phyloP scores from a whole-genome alignment of 2,888 invertebrate species.

The Hirtodrosophila histrioides region DNA sequence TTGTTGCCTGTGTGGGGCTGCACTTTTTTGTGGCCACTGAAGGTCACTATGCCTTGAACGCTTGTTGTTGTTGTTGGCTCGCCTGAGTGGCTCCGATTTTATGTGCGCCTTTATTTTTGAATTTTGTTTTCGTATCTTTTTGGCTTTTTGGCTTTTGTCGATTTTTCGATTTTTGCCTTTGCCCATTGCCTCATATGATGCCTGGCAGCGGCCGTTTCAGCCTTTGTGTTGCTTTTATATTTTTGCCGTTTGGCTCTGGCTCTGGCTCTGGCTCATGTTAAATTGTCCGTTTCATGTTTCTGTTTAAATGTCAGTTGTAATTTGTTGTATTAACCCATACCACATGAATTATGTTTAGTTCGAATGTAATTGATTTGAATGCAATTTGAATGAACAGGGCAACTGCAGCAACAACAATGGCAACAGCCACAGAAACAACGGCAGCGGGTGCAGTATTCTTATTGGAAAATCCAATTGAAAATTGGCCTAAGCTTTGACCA shows the following conservation, averaged over 20 bases:
- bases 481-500: slow-evolving; percentile 66
- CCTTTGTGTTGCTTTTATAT: slow-evolving; percentile 55
- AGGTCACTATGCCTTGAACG: slow-evolving; percentile 68
- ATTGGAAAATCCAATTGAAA: slow-evolving; percentile 47
- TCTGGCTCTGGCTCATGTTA: slow-evolving; percentile 62
- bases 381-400: slow-evolving; percentile 72
- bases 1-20: slow-evolving; percentile 49
- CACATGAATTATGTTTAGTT: slow-evolving; percentile 79
- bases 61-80: slow-evolving; percentile 36
- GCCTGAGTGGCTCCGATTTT: slow-evolving; percentile 67
- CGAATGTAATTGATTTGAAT: slow-evolving; percentile 80
- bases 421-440: slow-evolving; percentile 31
- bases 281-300: slow-evolving; percentile 79
- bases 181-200: slow-evolving; percentile 57
- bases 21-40: slow-evolving; percentile 66
- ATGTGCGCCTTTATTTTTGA: slow-evolving; percentile 66
- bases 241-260: slow-evolving; percentile 41
- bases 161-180: slow-evolving; percentile 44
- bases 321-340: slow-evolving; percentile 79
- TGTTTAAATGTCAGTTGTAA: slow-evolving; percentile 79
- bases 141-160: slow-evolving; percentile 39
- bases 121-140: slow-evolving; percentile 63
- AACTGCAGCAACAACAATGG: slow-evolving; percentile 31
- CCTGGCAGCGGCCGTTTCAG: slow-evolving; percentile 50
- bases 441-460: slow-evolving; percentile 56